These are phyloP conservation scores for Odontomyia ornata DNA, from an alignment of 2,888 invertebrate species.

Conservation along the genomic window DNA sequence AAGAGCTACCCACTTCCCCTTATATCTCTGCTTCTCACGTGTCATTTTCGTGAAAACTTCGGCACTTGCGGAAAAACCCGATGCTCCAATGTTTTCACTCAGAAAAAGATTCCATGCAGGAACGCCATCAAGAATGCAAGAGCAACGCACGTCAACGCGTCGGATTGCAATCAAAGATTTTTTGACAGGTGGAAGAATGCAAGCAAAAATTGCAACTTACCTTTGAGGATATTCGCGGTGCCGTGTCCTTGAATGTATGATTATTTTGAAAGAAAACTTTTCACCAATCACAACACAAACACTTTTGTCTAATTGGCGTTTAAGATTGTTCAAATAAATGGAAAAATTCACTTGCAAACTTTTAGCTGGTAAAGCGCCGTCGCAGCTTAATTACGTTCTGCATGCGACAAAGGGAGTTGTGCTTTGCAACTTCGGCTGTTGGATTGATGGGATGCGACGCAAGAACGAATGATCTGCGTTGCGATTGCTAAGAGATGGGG, in stretches of 20 bases:
- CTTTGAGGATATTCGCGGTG: neutral
- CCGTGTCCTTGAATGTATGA: neutral
- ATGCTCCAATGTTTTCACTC: neutral
- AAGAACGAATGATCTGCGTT: neutral
- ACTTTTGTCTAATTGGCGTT: neutral
- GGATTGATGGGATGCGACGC: neutral
- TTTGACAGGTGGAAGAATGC: constrained; percentile 23
- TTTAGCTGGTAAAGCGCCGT: neutral
- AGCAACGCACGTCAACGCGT: neutral
- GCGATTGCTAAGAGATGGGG: neutral
- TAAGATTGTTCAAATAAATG: neutral
- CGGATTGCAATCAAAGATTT: neutral
- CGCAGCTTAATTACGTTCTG: neutral
- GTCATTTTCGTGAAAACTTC: neutral
- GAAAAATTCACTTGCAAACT: neutral
- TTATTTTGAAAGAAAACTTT: neutral
- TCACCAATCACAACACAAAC: neutral
- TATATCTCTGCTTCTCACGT: neutral
- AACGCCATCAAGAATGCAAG: neutral
- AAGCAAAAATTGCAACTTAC: constrained; percentile 12
- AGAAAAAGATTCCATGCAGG: neutral
- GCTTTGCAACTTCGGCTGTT: neutral
- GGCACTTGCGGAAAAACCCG: neutral
- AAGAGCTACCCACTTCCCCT: neutral
- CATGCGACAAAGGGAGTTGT: neutral